phyloP scores from a whole-genome alignment of 2,888 invertebrate species.

The Cerastis leucographa region DNA sequence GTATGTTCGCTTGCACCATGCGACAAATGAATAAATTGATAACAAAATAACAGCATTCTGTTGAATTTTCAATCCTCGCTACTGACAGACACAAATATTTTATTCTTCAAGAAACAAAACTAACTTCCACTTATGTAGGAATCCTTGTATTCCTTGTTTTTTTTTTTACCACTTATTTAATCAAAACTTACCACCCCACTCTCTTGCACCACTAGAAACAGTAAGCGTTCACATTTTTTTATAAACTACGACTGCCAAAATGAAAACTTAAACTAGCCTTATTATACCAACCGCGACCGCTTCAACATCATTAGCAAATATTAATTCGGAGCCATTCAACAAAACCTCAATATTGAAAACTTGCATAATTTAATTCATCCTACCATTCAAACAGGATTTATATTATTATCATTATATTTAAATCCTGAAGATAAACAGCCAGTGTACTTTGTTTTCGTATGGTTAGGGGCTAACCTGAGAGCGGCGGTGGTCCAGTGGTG shows the following conservation, averaged over 20 bases:
- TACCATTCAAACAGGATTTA: conserved; percentile 18
- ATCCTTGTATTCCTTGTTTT: not conserved
- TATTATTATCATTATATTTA: conserved; percentile 17
- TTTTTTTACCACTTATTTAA: not conserved
- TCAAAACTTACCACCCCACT: not conserved
- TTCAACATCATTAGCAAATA: conserved; percentile 37
- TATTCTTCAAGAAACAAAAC: not conserved
- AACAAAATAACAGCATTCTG: not conserved
- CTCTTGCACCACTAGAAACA: not conserved
- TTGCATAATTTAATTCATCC: conserved; percentile 26
- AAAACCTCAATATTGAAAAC: conserved; percentile 26
- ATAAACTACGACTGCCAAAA: not conserved
- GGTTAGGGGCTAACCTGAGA: too few species aligned
- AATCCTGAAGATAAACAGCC: conserved; percentile 10
- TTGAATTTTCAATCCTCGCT: not conserved
- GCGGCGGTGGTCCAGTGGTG: too few species aligned
- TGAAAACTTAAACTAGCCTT: not conserved
- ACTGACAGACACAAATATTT: not conserved
- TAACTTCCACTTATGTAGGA: not conserved
- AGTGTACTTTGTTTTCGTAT: not conserved
- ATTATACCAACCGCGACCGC: conserved; percentile 4
- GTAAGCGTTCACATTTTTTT: not conserved
- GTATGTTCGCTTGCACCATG: not conserved
- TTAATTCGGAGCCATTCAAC: conserved; percentile 24
- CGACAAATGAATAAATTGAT: not conserved